Evolutionary conservation across 2,797 vertebrate genomes (phyloP), one percentile per base, ranked within the genome.

Genomic region (Brotula barbata): DNA sequence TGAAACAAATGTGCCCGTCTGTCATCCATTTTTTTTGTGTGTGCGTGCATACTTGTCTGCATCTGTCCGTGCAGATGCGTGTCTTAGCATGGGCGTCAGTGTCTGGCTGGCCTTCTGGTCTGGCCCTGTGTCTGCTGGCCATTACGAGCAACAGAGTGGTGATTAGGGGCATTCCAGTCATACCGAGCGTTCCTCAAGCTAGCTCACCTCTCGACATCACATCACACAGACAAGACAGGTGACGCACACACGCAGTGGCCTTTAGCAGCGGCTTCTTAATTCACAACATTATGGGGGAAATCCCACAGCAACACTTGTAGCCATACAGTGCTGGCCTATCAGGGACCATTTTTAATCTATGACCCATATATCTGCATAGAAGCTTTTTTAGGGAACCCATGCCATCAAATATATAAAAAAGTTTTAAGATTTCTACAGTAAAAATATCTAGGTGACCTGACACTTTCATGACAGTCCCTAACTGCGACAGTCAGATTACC

Each of bases 71-170:
- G 52, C 76, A 78, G 64, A 77, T 75, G 80, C 78, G 61, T 74
- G 77, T 84, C 78, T 84, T 71, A 71, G 80, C 73, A 67, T 71
- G 77, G 75, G 81, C 47, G 77, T 80, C 82, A 77, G 82, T 58
- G 73, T 80, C 67, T 78, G 83, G 68, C 71, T 36, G 43, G 71
- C 34, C 23, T 33, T 20, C 25, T 39, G 15, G 53, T 25, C 64
- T 34, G 41, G 21, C 76, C 71, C 77, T 19, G 12, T 1, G 70
- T 84, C 82, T 77, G 79, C 79, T 61, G 81, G 75, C 66, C 75
- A 59, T 81, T 84, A 76, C 33, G 60, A 69, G 70, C 49, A 53
- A 73, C 69, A 68, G 55, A 80, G 77, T 43, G 50, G 78, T 53
- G 73, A 36, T 87, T 78, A 58, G 44, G 64, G 21, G 42, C 6